Evolutionary conservation across 2,888 invertebrate species (phyloP).

Genomic region (Lottia scabra): DNA sequence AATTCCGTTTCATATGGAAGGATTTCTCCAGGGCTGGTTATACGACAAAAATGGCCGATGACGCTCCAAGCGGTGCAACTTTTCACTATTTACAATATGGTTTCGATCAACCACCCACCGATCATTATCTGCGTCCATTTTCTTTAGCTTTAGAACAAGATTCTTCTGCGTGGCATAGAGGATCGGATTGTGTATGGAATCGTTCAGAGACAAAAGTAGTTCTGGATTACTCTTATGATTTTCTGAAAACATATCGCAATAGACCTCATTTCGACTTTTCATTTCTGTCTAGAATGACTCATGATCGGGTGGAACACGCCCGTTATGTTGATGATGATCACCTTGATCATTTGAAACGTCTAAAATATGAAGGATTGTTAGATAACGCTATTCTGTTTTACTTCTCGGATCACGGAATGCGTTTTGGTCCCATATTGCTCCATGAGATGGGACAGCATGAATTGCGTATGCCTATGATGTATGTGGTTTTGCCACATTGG

Average conservation of each 20-base stretch:
- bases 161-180: slow-evolving; percentile 32
- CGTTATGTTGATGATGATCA: slow-evolving; percentile 79
- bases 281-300: slow-evolving; percentile 86
- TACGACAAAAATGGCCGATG: slow-evolving; percentile 84
- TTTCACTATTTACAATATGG: slow-evolving; percentile 83
- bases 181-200: slow-evolving; percentile 75
- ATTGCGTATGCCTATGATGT: slow-evolving; percentile 85
- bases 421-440: slow-evolving; percentile 84
- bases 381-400: slow-evolving; percentile 47
- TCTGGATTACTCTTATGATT: slow-evolving; percentile 73
- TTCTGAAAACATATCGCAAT: slow-evolving; percentile 74
- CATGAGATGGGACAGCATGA: slow-evolving; percentile 84
- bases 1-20: slow-evolving; percentile 84
- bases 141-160: slow-evolving; percentile 73
- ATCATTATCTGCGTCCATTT: slow-evolving; percentile 84
- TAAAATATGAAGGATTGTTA: slow-evolving; percentile 52
- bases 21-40: slow-evolving; percentile 80
- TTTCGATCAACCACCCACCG: slow-evolving; percentile 82
- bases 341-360: slow-evolving; percentile 72
- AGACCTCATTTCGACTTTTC: slow-evolving; percentile 83
- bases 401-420: slow-evolving; percentile 89
- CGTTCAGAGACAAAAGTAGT: slow-evolving; percentile 78
- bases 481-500: slow-evolving; percentile 79
- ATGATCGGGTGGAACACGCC: slow-evolving; percentile 85
- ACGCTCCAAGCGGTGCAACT: slow-evolving; percentile 80